A percentile compares a stretch with the other conserved stretches of the same genome.
phyloP scores from a whole-genome alignment of 30 jellyfish, hydroid and myxozoan species.

The Catostylus mosaicus region DNA sequence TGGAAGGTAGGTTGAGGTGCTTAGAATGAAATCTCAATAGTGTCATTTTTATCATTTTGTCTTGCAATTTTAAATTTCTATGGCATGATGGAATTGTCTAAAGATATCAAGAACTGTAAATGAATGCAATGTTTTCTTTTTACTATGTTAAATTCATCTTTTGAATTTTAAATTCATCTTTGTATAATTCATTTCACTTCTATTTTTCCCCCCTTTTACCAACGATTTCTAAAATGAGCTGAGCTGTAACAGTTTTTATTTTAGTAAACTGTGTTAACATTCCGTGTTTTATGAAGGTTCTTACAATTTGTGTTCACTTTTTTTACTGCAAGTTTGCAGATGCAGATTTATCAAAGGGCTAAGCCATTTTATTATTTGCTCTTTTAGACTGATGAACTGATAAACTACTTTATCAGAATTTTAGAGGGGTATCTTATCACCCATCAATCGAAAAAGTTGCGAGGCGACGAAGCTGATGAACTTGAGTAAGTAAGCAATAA shows the following conservation, averaged over 20 bases:
- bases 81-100: too few relatives aligned
- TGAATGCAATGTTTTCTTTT: too few relatives aligned
- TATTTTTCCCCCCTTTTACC: too few relatives aligned
- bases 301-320: neutral
- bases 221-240: too few relatives aligned
- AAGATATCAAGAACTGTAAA: too few relatives aligned
- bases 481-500: slow-evolving; percentile 41
- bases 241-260: too few relatives aligned
- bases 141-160: neutral
- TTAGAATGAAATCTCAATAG: neutral
- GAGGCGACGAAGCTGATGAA: slow-evolving; percentile 64
- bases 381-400: slow-evolving; percentile 46
- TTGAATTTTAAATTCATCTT: neutral
- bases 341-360: neutral
- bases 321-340: neutral
- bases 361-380: neutral
- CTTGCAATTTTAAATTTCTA: too few relatives aligned
- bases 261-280: too few relatives aligned
- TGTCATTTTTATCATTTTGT: neutral
- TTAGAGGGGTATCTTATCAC: slow-evolving; percentile 32
- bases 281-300: too few relatives aligned
- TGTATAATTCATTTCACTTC: too few relatives aligned
- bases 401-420: slow-evolving; percentile 17
- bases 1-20: slow-evolving; percentile 43
- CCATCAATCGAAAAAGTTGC: slow-evolving; percentile 17